phyloP scores from a whole-genome alignment of 2,113 vertebrate genomes.

The Entomyzon cyanotis region DNA sequence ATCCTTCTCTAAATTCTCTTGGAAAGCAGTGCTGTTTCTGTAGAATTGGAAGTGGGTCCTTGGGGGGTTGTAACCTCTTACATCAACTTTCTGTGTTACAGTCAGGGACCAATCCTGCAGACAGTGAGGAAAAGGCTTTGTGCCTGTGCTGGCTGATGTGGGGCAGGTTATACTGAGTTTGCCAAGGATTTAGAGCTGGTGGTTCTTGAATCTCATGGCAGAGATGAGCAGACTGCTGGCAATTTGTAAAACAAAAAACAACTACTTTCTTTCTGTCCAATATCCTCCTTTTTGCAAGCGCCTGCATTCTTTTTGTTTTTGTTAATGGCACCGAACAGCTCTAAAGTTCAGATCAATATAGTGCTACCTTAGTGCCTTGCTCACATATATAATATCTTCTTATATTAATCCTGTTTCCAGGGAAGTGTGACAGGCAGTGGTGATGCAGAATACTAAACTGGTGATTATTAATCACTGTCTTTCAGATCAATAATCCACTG shows the following conservation, averaged over 20 bases:
- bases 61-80: conserved; percentile 29
- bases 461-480: conserved; percentile 71
- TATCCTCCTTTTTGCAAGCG: background rate
- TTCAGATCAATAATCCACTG: conserved; percentile 67
- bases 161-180: background rate
- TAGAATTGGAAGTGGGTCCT: background rate
- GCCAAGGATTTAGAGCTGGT: background rate
- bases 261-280: background rate
- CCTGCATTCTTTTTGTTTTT: conserved; percentile 42
- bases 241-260: background rate
- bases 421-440: conserved; percentile 66
- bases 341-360: conserved; percentile 71
- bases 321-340: conserved; percentile 61
- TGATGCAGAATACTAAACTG: conserved; percentile 69
- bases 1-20: conserved; percentile 39
- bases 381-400: conserved; percentile 74
- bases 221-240: background rate
- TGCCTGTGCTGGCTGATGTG: background rate
- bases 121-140: background rate
- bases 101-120: background rate
- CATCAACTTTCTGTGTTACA: background rate
- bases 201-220: background rate
- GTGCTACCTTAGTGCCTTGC: conserved; percentile 63
- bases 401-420: conserved; percentile 73
- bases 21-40: conserved; percentile 16